Percentiles rank a stretch among this genome's conserved stretches.
Evolutionary conservation across 2,113 vertebrate species (phyloP).

Genomic region (Alligator sinensis): DNA sequence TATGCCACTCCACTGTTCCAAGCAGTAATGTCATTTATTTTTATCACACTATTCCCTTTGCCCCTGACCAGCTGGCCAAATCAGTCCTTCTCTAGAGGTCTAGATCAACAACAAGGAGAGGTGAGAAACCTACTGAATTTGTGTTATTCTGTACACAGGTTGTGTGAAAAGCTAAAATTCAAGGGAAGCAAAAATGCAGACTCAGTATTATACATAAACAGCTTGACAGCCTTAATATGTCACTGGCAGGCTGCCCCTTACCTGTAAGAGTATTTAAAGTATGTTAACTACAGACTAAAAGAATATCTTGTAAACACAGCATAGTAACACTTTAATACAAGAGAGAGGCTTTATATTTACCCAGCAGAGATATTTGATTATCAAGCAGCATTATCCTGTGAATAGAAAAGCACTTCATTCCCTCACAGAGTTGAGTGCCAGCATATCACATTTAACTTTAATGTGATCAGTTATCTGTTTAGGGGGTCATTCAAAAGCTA

Average conservation of each 20-base stretch:
- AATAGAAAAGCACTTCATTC: slow-evolving; percentile 76
- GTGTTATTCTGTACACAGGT: not conserved
- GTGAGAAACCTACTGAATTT: slow-evolving; percentile 21
- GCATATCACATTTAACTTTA: slow-evolving; percentile 69
- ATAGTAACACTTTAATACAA: slow-evolving; percentile 62
- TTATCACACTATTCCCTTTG: not conserved
- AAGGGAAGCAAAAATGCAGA: slow-evolving; percentile 30
- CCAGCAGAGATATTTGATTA: slow-evolving; percentile 76
- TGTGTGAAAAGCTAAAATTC: slow-evolving; percentile 24
- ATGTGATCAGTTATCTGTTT: slow-evolving; percentile 24
- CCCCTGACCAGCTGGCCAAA: not conserved
- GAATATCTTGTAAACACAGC: slow-evolving; percentile 73
- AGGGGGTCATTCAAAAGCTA: slow-evolving; percentile 54
- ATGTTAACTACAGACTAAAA: slow-evolving; percentile 75
- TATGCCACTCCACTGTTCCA: not conserved
- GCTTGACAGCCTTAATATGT: slow-evolving; percentile 56
- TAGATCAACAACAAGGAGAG: not conserved
- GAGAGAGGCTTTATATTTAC: slow-evolving; percentile 70
- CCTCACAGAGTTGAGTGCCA: slow-evolving; percentile 62
- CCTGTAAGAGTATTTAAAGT: slow-evolving; percentile 77
- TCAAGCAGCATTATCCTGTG: slow-evolving; percentile 66
- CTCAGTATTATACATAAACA: slow-evolving; percentile 51
- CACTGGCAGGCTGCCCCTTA: slow-evolving; percentile 73
- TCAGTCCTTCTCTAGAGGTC: not conserved
- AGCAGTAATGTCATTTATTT: not conserved